Base-by-base conservation (phyloP, 2,113 vertebrate species). In the Periophthalmodon schlosseri region DNA sequence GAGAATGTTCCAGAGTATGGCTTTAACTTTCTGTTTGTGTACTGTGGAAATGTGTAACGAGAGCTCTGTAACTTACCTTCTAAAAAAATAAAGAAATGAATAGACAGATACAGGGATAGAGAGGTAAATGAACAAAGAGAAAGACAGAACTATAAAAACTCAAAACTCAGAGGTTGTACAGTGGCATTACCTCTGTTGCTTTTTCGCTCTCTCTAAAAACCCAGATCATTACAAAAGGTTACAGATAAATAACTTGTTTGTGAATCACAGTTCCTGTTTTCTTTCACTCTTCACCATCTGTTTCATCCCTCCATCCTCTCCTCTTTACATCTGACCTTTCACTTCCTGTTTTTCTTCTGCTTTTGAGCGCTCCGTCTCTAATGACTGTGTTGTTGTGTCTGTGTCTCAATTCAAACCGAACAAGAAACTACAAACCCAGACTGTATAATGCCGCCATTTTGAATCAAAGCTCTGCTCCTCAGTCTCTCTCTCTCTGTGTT, bases 391-490 rank as follows among this genome's bases (percentile, higher is more conserved):
- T 74, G 54, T 44, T 67, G 34, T 69, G n/a, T n/a, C n/a, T 72
- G 75, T 81, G 81, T 75, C 76, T 84, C 0, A 50, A 20, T 14
- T 0, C 34, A 65, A 82, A 23, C 49, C 20, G 34, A 24, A 44
- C 47, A 24, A 33, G 23, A 9, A 64, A 72, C 70, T 49, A 49
- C 65, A 65, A 24, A 6, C 50, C 63, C 20, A 3, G 21, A 18
- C 36, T 70, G 73, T 77, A 74, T 82, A 52, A 78, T 79, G 49
- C 36, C 78, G 77, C 77, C 68, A 67, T 86, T 84, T 83, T 70
- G 16, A 73, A 86, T 89, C 80, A 87, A 87, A 85, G 81, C 71
- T 64, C 46, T 57, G 20, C 69, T 70, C 47, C 64, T 13, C 64
- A 65, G 76, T 74, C 81, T 39, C 34, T 6, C 3, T 36, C 34